These are phyloP conservation scores for Crocallis elinguaria DNA, from an alignment of 2,888 invertebrate species.

Conservation along the genomic window DNA sequence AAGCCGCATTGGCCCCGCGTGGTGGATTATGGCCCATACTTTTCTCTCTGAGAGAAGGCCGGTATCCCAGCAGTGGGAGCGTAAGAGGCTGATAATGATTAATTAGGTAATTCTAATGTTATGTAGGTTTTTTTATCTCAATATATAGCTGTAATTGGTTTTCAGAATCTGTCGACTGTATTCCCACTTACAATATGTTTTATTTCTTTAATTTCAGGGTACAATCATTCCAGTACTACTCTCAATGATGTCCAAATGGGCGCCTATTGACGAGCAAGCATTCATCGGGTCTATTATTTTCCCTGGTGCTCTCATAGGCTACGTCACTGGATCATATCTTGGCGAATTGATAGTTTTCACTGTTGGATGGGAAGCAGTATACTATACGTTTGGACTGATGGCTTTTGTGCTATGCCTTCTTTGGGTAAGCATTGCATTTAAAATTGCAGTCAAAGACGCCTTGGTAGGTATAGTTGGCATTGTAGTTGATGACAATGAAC, in stretches of 20 bases:
- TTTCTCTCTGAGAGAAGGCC: no score
- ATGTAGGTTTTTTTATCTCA: no score
- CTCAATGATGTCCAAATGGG: conserved; percentile 32
- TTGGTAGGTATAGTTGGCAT: no score
- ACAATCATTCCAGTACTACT: conserved; percentile 17
- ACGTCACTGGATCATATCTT: conserved; percentile 6
- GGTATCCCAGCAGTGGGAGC: no score
- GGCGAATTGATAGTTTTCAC: conserved; percentile 2
- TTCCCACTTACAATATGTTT: no score
- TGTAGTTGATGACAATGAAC: no score
- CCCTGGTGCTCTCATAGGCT: conserved; percentile 22
- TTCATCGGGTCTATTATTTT: conserved; percentile 26
- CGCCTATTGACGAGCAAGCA: conserved; percentile 12
- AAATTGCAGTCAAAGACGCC: not conserved
- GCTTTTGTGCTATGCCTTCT: conserved; percentile 12
- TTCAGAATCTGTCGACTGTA: no score
- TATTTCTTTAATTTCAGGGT: conserved; percentile 16
- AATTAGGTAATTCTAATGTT: no score
- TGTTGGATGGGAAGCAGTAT: conserved; percentile 25
- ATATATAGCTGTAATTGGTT: no score
- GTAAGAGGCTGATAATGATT: no score
- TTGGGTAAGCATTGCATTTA: conserved; percentile 20
- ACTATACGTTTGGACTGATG: conserved; percentile 16
- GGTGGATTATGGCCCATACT: no score
- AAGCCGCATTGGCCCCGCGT: no score